Conservation (phyloP, 1,140 invertebrate genomes). For the Aricia agestis region DNA sequence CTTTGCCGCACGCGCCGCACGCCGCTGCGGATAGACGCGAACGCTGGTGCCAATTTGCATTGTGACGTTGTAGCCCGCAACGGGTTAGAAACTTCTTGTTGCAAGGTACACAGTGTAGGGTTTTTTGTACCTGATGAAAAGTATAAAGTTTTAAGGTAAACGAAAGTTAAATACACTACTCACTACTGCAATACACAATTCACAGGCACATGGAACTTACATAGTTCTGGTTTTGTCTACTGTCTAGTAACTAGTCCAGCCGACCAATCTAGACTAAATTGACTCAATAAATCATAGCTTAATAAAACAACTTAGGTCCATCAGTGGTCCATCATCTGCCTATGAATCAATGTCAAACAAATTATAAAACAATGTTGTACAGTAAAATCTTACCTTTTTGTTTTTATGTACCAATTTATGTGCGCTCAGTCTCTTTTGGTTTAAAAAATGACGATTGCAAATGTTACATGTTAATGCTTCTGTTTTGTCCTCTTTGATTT, state of each 20-base stretch:
- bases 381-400: conserved; percentile 15
- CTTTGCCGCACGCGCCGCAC: conserved; percentile 57
- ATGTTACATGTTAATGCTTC: conserved; percentile 3
- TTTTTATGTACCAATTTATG: conserved; percentile 13
- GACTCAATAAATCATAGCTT: too few species aligned
- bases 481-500: background rate
- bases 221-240: too few species aligned
- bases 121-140: conserved; percentile 31
- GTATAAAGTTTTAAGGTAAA: background rate
- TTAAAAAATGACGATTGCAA: conserved; percentile 11
- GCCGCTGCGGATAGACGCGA: conserved; percentile 43
- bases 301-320: too few species aligned
- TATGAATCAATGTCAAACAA: too few species aligned
- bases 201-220: too few species aligned
- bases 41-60: conserved; percentile 44
- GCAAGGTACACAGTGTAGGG: conserved; percentile 50
- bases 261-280: too few species aligned
- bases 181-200: too few species aligned
- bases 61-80: conserved; percentile 54
- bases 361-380: too few species aligned
- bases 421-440: conserved; percentile 7
- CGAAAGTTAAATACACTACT: too few species aligned
- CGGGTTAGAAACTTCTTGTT: conserved; percentile 57
- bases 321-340: too few species aligned
- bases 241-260: too few species aligned